A percentile compares a stretch with the other conserved stretches of the same genome.
These are phyloP conservation scores for Rhyacophila evoluta DNA, from an alignment of 2,888 invertebrate genomes.

Conservation along the genomic window DNA sequence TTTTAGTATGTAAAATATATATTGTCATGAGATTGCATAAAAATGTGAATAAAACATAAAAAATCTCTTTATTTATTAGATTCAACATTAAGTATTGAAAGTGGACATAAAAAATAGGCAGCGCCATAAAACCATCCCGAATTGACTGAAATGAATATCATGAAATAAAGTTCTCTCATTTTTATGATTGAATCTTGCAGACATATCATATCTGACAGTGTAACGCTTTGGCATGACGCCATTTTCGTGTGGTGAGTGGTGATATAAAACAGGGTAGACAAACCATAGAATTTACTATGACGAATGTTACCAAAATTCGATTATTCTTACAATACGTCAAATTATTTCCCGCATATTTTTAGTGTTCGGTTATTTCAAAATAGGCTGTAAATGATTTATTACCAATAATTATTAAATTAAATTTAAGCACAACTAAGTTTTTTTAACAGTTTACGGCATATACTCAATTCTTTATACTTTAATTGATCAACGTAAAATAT, in stretches of 20 bases:
- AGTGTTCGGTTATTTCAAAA: no score
- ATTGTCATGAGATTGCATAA: background rate
- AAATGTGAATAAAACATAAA: background rate
- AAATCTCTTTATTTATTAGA: slow-evolving; percentile 13
- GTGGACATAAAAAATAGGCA: slow-evolving; percentile 8
- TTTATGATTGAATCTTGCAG: slow-evolving; percentile 24
- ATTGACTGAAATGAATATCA: slow-evolving; percentile 24
- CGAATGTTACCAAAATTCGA: no score
- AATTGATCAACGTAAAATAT: no score
- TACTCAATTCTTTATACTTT: no score
- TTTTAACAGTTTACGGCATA: no score
- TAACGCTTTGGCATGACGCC: slow-evolving; percentile 22
- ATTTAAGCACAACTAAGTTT: no score
- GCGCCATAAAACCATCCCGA: background rate
- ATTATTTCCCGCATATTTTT: no score
- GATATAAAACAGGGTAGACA: background rate
- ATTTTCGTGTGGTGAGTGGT: background rate
- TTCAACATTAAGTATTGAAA: background rate
- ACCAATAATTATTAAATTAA: no score
- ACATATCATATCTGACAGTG: slow-evolving; percentile 22
- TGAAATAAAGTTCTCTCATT: slow-evolving; percentile 24
- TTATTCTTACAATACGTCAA: no score
- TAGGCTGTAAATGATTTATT: no score
- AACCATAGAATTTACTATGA: background rate
- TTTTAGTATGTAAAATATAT: background rate